These are phyloP conservation scores for Bradypodion pumilum DNA, from an alignment of 2,797 vertebrate genomes.

Conservation along the genomic window DNA sequence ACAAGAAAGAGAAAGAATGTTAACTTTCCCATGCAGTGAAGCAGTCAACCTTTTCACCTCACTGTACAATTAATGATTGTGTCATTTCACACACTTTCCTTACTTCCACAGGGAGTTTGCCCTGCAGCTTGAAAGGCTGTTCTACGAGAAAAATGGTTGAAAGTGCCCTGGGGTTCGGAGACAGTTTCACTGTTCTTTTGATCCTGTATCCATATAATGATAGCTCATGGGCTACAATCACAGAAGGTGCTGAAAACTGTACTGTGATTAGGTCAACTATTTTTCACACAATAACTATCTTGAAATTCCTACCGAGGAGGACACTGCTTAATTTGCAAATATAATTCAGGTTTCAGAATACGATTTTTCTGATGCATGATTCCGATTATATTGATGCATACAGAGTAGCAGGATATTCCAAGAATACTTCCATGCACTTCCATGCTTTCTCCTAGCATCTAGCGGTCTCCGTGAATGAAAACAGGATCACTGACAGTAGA, in stretches of 20 bases:
- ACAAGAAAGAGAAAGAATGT: neutral
- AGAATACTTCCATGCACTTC: neutral
- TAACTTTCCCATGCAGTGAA: no score
- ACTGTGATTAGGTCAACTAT: neutral
- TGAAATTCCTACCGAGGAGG: neutral
- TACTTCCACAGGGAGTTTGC: neutral
- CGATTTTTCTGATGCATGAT: neutral
- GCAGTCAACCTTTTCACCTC: neutral
- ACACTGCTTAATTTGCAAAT: neutral
- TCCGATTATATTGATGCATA: neutral
- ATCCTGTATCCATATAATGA: neutral
- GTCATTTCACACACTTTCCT: neutral
- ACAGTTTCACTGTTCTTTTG: conserved; percentile 10
- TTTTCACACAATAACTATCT: neutral
- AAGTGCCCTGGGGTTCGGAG: neutral
- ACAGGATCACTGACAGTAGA: neutral
- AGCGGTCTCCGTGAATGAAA: neutral
- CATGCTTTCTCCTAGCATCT: neutral
- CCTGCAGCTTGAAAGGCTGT: neutral
- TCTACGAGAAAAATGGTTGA: neutral
- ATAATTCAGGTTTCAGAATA: neutral
- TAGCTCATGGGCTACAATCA: neutral
- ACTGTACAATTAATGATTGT: neutral
- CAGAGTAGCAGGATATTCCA: neutral
- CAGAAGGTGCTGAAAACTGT: neutral